Percentiles rank a stretch among this genome's conserved stretches.
Conservation (phyloP, 92 coral and sea anemone genomes). For the Metridium senile region DNA sequence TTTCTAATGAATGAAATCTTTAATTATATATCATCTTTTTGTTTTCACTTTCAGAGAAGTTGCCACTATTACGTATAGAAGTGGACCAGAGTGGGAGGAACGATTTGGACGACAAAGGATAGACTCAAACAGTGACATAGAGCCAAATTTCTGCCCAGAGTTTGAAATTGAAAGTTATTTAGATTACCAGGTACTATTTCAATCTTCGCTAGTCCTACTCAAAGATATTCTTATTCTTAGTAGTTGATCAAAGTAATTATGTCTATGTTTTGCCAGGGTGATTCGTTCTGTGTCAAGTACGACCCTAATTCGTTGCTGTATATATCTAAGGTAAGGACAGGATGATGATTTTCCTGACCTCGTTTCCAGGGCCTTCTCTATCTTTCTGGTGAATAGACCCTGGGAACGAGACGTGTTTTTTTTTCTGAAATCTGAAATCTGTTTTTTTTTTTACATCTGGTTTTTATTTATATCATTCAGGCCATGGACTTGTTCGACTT, state of each 20-base stretch:
- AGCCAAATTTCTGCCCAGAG: constrained; percentile 91
- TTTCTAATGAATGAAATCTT: too few relatives aligned
- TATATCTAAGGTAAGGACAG: constrained; percentile 83
- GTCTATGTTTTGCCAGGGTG: constrained; percentile 61
- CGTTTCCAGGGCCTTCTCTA: too few relatives aligned
- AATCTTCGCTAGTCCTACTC: too few relatives aligned
- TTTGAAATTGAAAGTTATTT: constrained; percentile 93
- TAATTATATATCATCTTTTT: neutral
- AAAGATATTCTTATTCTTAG: too few relatives aligned
- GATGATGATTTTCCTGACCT: too few relatives aligned
- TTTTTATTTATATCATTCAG: constrained; percentile 24
- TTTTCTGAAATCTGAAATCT: too few relatives aligned
- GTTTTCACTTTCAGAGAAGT: constrained; percentile 24
- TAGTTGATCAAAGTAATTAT: neutral
- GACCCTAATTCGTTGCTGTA: constrained; percentile 93
- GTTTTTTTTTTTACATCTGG: too few relatives aligned
- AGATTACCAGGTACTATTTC: constrained; percentile 77
- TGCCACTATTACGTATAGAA: constrained; percentile 91
- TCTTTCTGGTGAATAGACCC: too few relatives aligned
- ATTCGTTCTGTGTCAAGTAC: constrained; percentile 89
- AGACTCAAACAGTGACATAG: constrained; percentile 49
- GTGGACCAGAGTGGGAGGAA: constrained; percentile 96
- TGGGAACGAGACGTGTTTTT: too few relatives aligned
- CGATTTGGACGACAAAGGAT: constrained; percentile 89
- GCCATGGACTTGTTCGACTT: constrained; percentile 98